phyloP scores from a whole-genome alignment of 64 coral and sea anemone species.

The Platygyra sinensis region DNA sequence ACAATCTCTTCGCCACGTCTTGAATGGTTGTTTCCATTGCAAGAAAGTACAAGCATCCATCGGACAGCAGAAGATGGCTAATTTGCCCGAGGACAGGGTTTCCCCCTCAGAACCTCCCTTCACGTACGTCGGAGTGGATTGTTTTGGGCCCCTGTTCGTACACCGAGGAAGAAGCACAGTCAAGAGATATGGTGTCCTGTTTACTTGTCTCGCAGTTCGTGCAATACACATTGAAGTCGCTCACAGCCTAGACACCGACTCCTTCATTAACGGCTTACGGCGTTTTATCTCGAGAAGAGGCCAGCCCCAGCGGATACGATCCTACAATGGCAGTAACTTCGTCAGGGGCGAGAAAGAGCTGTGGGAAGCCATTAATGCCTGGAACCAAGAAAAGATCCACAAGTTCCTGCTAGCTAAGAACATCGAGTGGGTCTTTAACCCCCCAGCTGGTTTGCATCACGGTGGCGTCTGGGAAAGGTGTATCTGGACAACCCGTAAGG shows the following conservation, averaged over 20 bases:
- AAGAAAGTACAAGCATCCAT: neutral
- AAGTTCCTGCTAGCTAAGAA: neutral
- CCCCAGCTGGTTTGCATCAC: constrained; percentile 28
- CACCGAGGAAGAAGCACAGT: neutral
- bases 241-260: constrained; percentile 14
- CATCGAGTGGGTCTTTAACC: constrained; percentile 30
- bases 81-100: constrained; percentile 1
- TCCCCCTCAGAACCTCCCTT: constrained; percentile 6
- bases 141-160: neutral
- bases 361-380: neutral
- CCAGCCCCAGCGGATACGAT: constrained; percentile 8
- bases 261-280: constrained; percentile 4
- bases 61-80: constrained; percentile 24
- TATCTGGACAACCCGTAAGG: constrained; percentile 27
- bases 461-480: constrained; percentile 22
- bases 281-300: constrained; percentile 38
- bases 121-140: neutral
- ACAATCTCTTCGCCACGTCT: neutral
- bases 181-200: constrained; percentile 10
- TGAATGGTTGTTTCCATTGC: neutral
- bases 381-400: constrained; percentile 19
- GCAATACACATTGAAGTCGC: constrained; percentile 1
- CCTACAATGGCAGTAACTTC: constrained; percentile 40
- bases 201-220: neutral
- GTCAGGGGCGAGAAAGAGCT: constrained; percentile 35